Evolutionary conservation across 2,888 invertebrate genomes (phyloP), one percentile per base, ranked within the genome.

Genomic region (Nomada hirtipes): DNA sequence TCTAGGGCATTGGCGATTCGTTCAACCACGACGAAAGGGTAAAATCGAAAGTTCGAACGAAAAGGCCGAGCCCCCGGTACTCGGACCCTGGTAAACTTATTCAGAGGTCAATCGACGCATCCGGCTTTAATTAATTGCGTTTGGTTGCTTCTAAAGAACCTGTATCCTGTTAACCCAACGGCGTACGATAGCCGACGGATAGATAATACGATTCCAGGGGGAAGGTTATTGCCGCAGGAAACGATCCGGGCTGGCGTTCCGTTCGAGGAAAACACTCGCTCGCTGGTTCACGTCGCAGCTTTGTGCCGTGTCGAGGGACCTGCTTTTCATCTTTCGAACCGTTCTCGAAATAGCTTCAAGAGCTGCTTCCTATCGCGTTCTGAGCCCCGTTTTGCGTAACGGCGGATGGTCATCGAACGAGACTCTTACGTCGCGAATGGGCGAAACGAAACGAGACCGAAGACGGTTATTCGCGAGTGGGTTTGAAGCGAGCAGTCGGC

Each of bases 91-190:
- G 63, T 76, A 76, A 87, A 89, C 85, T 71, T 85, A 83, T 76
- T 83, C 84, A 85, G 89, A 91, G 91, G 92, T 91, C 92, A 91
- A 92, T 92, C 92, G 89, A 84, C 85, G 85, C 92, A 90, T 93
- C 93, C 93, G 93, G 92, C 88, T 86, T 85, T 91, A 92, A 92
- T 92, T 92, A 92, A 92, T 89, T 89, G 89, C 87, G 87, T 87
- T 90, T 88, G 86, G 83, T 69, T 75, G 74, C 86, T 87, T 87
- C 90, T 88, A 86, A 88, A 90, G 88, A 90, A 90, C 89, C 84
- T 84, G 89, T 88, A 89, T 91, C 91, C 90, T 89, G 89, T 82
- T 75, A 67, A 68, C 55, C 61, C 67, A 79, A 65, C 78, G 50
- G 23, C 60, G 59, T 53, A 53, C 78, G 64, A 82, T 76, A 44